Conservation (phyloP, 2,888 invertebrate species). For the Xylota segnis region DNA sequence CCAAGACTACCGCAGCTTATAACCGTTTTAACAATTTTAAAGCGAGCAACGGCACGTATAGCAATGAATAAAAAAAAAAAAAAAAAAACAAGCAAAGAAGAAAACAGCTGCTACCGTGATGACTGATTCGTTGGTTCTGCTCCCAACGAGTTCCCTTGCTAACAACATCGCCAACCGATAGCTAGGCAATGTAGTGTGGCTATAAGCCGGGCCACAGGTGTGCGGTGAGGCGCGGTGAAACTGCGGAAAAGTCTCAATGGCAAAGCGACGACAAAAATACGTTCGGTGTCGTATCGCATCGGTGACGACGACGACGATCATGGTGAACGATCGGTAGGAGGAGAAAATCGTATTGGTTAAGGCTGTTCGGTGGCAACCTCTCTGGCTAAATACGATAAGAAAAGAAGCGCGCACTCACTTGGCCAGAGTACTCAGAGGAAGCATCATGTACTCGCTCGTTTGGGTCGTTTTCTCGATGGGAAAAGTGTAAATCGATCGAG, state of each 20-base stretch:
- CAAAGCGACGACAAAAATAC: constrained; percentile 24
- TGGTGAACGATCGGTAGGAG: constrained; percentile 19
- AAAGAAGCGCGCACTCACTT: constrained; percentile 17
- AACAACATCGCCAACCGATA: constrained; percentile 29
- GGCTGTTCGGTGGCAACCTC: constrained; percentile 10
- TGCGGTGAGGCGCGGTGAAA: not conserved
- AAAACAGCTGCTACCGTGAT: constrained; percentile 62
- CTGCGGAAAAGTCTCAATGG: constrained; percentile 59
- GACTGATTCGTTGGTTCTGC: constrained; percentile 45
- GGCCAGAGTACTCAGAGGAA: not conserved
- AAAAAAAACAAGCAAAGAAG: not conserved
- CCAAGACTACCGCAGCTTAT: constrained; percentile 70
- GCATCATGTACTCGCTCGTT: not conserved
- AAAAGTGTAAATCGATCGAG: constrained; percentile 29
- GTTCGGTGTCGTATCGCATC: constrained; percentile 34
- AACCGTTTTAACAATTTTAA: constrained; percentile 75
- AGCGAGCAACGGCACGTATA: constrained; percentile 35
- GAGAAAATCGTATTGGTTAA: constrained; percentile 33
- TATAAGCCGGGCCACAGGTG: not conserved
- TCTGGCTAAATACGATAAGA: constrained; percentile 18
- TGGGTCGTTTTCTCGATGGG: constrained; percentile 16
- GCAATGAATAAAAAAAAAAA: constrained; percentile 30
- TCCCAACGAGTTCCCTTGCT: constrained; percentile 60
- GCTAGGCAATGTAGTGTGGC: constrained; percentile 29
- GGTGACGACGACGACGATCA: constrained; percentile 5